Conservation (phyloP, 92 coral and sea anemone genomes). For the Palythoa heliodiscus region DNA sequence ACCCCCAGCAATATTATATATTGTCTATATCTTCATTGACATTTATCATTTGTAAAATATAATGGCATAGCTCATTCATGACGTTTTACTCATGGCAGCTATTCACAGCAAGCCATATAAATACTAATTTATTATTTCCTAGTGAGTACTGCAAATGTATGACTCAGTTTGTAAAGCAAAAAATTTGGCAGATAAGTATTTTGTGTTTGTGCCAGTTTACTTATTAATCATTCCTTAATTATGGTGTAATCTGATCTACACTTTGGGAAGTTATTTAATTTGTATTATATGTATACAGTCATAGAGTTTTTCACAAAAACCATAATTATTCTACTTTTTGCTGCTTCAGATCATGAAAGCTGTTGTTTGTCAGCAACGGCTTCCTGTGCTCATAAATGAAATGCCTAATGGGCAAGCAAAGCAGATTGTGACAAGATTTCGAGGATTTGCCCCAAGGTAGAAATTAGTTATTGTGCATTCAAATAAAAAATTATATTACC, state of each 20-base stretch:
- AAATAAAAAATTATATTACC: not conserved
- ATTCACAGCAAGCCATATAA: too few species aligned
- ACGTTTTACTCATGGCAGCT: too few species aligned
- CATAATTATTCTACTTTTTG: not conserved
- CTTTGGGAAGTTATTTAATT: not conserved
- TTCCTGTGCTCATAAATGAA: not conserved
- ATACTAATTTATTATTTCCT: not conserved
- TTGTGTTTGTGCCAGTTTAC: not conserved
- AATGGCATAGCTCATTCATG: not conserved
- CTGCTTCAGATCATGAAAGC: not conserved
- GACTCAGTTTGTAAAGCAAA: not conserved
- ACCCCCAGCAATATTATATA: not conserved
- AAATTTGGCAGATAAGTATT: not conserved
- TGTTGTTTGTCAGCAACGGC: not conserved
- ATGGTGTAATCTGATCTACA: not conserved
- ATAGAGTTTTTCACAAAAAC: not conserved
- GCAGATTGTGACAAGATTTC: constrained; percentile 14
- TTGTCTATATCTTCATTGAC: not conserved
- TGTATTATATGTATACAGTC: not conserved
- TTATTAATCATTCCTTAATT: not conserved
- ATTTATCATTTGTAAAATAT: not conserved
- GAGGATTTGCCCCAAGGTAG: constrained; percentile 25
- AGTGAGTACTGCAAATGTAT: not conserved
- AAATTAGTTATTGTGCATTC: not conserved
- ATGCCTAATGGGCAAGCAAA: constrained; percentile 18